Evolutionary conservation across 2,113 vertebrate genomes (phyloP), one percentile per base, ranked within the genome.

Genomic region (Toxostoma redivivum): DNA sequence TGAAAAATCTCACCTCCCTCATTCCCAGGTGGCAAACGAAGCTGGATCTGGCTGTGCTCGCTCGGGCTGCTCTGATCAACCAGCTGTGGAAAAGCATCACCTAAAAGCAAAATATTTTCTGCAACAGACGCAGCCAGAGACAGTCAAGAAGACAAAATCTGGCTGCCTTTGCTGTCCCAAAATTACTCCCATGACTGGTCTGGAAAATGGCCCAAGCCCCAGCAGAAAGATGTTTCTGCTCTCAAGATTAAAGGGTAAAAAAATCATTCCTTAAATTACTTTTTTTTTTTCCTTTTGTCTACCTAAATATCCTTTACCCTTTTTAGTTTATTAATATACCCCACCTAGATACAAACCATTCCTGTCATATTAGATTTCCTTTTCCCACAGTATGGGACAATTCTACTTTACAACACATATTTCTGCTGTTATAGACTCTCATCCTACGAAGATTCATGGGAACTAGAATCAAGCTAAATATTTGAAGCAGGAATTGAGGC

Each of bases 21-120:
- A 0, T 64, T 62, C 42, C 51, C 3, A 3, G 11, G 37, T 15
- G 61, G 24, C 13, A 54, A 61, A 76, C 0, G 1, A 53, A 45
- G 65, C 17, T 2, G 4, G 61, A 6, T 12, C 31, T 61, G 62
- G 7, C 24, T 45, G 53, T 11, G 2, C 40, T 22, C 28, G 5
- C 33, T 84, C 5, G 0, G 1, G 3, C 14, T 51, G 47, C 53
- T 66, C 72, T 23, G 24, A 30, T 12, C 3, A 3, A 19, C 10
- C 37, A 30, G 28, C 60, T 31, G 15, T 38, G 61, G 38, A 40
- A 92, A 86, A 81, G 22, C 57, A 66, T 20, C 61, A 60, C 40
- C 65, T 25, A 23, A 57, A 86, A 67, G 15, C 5, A 69, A 72
- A 85, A 37, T 37, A 5, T 40, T 73, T 57, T 81, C 15, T 74